Conservation (phyloP, 2,797 vertebrate genomes). For the Gymnodraco acuticeps region DNA sequence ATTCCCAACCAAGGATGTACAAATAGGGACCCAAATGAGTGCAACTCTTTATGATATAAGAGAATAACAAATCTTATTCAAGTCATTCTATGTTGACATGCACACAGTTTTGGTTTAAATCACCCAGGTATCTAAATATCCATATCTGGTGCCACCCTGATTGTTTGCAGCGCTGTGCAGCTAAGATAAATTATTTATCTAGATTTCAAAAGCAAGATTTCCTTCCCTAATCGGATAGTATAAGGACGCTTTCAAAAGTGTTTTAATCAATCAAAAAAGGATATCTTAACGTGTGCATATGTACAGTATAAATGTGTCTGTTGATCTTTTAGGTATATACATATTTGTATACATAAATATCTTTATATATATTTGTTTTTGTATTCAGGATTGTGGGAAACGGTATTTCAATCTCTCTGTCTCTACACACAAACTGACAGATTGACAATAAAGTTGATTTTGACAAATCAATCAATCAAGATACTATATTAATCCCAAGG, state of each 20-base stretch:
- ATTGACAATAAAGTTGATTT: too few relatives aligned
- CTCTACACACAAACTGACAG: too few relatives aligned
- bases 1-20: constrained; percentile 21
- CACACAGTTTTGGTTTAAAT: background rate
- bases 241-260: background rate
- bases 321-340: too few relatives aligned
- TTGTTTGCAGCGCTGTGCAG: background rate
- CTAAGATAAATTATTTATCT: background rate
- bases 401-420: too few relatives aligned
- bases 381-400: too few relatives aligned
- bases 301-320: too few relatives aligned
- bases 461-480: too few relatives aligned
- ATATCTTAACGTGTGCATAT: too few relatives aligned
- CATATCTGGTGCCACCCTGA: background rate
- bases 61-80: constrained; percentile 8
- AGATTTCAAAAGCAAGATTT: constrained; percentile 13
- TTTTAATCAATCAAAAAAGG: too few relatives aligned
- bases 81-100: background rate
- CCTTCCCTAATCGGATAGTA: constrained; percentile 3
- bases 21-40: constrained; percentile 11
- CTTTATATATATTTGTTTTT: too few relatives aligned
- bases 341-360: too few relatives aligned
- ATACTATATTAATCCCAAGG: too few relatives aligned
- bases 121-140: background rate
- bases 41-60: background rate